Evolutionary conservation across 2,888 invertebrate genomes (phyloP).

Genomic region (Aleiodes testaceus): DNA sequence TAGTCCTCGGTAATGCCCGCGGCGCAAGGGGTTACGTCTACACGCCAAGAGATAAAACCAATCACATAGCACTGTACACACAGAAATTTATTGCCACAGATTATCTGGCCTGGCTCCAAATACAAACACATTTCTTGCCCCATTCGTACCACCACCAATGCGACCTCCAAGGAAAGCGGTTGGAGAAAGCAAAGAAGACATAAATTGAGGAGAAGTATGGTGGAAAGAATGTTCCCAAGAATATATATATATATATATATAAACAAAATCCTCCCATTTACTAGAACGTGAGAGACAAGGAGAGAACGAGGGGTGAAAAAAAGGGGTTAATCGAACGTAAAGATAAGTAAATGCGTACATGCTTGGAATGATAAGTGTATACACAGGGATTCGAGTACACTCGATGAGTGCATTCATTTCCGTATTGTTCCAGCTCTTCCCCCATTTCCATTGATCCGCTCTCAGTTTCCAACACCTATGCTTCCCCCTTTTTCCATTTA

Average conservation of each 20-base stretch:
- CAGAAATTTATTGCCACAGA: conserved; percentile 71
- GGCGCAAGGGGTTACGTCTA: conserved; percentile 52
- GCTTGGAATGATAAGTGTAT: conserved; percentile 19
- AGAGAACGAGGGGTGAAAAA: not conserved
- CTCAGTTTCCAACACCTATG: conserved; percentile 16
- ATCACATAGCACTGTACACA: conserved; percentile 69
- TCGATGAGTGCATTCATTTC: conserved; percentile 35
- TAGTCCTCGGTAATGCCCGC: conserved; percentile 35
- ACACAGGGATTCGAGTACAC: not conserved
- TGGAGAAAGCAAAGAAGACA: conserved; percentile 37
- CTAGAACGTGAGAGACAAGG: not conserved
- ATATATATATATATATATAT: conserved; percentile 26
- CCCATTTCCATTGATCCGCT: conserved; percentile 30
- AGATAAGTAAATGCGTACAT: conserved; percentile 41
- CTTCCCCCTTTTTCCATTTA: no score
- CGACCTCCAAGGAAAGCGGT: conserved; percentile 19
- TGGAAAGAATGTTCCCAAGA: conserved; percentile 20
- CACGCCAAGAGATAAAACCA: conserved; percentile 67
- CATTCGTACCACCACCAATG: conserved; percentile 42
- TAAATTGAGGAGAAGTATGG: conserved; percentile 40
- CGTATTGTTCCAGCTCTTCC: conserved; percentile 31
- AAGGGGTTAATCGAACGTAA: conserved; percentile 47
- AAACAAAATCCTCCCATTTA: conserved; percentile 11
- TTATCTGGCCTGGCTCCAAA: conserved; percentile 71
- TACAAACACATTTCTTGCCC: conserved; percentile 68